Evolutionary conservation across 2,888 invertebrate species (phyloP).

Genomic region (Aphodius granarius): DNA sequence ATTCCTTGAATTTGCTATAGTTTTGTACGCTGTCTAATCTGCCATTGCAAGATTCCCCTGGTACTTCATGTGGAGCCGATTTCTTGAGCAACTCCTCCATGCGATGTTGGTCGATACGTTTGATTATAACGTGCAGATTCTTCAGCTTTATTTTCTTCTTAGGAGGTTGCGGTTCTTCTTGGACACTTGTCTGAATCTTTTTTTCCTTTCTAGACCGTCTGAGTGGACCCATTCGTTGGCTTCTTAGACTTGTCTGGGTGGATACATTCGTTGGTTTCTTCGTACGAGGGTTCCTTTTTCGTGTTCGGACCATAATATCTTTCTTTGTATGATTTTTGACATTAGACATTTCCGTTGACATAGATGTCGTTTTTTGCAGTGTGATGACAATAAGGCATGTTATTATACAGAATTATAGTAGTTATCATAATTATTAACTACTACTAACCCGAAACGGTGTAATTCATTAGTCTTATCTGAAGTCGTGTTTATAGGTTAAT

Average conservation of each 20-base stretch:
- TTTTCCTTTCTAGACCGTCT: not conserved
- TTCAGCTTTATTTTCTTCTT: not conserved
- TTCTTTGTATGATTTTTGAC: too few species aligned
- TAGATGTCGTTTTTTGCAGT: not conserved
- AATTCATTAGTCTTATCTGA: not conserved
- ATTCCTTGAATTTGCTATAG: not conserved
- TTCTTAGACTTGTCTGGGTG: not conserved
- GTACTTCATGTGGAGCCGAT: not conserved
- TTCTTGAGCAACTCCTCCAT: not conserved
- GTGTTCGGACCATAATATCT: not conserved
- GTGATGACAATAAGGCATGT: not conserved
- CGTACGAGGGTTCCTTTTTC: slow-evolving; percentile 3
- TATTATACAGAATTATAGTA: too few species aligned
- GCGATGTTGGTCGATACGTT: not conserved
- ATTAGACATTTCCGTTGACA: not conserved
- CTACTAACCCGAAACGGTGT: too few species aligned
- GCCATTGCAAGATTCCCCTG: too few species aligned
- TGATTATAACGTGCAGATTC: not conserved
- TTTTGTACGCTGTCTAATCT: not conserved
- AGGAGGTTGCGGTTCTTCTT: not conserved
- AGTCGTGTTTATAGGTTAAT: not conserved
- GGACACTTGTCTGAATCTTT: not conserved
- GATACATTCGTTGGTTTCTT: not conserved
- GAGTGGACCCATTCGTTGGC: too few species aligned
- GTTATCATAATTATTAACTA: too few species aligned